phyloP scores from a whole-genome alignment of 2,113 vertebrate genomes.

The Grammomys dolichurus region DNA sequence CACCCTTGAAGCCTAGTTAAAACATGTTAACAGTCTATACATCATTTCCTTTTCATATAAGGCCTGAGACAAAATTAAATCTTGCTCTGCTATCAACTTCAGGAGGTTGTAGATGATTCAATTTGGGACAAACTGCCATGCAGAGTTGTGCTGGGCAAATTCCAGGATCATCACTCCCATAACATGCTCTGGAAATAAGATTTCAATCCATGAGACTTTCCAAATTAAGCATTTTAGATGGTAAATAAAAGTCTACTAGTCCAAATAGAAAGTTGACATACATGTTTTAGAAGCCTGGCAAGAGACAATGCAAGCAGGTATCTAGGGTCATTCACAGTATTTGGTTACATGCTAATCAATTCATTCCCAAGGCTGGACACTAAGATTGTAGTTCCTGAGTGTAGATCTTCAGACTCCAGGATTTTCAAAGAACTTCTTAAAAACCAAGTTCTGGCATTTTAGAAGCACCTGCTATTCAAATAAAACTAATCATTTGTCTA shows the following conservation, averaged over 20 bases:
- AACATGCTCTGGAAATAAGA: neutral
- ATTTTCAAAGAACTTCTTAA: neutral
- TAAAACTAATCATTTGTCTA: neutral
- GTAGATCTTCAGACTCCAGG: neutral
- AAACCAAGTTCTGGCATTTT: neutral
- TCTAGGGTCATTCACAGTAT: neutral
- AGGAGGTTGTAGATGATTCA: neutral
- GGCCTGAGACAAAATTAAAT: neutral
- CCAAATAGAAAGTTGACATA: neutral
- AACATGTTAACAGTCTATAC: neutral
- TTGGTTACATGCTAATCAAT: neutral
- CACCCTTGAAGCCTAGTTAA: neutral
- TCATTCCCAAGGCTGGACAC: neutral
- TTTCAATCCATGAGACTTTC: neutral
- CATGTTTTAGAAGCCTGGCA: neutral
- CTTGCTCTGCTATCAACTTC: neutral
- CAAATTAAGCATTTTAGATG: slow-evolving; percentile 37
- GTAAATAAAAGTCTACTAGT: neutral
- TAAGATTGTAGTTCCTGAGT: neutral
- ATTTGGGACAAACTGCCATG: neutral
- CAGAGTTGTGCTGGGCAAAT: neutral
- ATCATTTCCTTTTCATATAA: neutral
- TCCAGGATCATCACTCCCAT: neutral
- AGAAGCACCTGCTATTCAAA: neutral
- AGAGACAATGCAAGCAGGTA: neutral